phyloP scores from a whole-genome alignment of 2,888 invertebrate species.

The Morpho deidamia region DNA sequence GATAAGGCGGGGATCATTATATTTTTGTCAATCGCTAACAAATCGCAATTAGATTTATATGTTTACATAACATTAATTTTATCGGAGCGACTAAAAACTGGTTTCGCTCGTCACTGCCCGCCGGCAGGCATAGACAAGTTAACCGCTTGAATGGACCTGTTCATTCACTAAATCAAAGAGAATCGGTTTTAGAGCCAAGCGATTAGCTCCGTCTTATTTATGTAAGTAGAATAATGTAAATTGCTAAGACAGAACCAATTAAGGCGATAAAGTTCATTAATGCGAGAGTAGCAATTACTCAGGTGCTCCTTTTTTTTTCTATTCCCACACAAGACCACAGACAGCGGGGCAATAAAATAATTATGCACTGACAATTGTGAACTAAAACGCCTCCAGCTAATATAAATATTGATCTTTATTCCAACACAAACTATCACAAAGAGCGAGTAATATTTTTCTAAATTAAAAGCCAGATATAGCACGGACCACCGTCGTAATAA shows the following conservation, averaged over 20 bases:
- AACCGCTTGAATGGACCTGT: constrained; percentile 32
- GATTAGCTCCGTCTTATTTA: constrained; percentile 39
- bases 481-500: constrained; percentile 72
- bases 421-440: constrained; percentile 46
- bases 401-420: constrained; percentile 52
- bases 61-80: constrained; percentile 52
- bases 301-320: constrained; percentile 19
- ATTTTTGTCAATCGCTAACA: constrained; percentile 49
- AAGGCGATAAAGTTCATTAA: constrained; percentile 35
- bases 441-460: constrained; percentile 55
- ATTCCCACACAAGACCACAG: constrained; percentile 13
- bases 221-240: constrained; percentile 39
- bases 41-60: constrained; percentile 54
- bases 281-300: constrained; percentile 27
- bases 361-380: constrained; percentile 32
- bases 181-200: constrained; percentile 36
- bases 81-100: constrained; percentile 33
- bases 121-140: constrained; percentile 31
- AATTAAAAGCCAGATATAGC: constrained; percentile 64
- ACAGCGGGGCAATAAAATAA: constrained; percentile 25
- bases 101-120: constrained; percentile 36
- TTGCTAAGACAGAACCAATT: constrained; percentile 44
- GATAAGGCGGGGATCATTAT: constrained; percentile 25
- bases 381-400: constrained; percentile 53
- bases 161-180: constrained; percentile 36